phyloP scores from a whole-genome alignment of 2,113 vertebrate genomes.

The Poeciliopsis occidentalis region DNA sequence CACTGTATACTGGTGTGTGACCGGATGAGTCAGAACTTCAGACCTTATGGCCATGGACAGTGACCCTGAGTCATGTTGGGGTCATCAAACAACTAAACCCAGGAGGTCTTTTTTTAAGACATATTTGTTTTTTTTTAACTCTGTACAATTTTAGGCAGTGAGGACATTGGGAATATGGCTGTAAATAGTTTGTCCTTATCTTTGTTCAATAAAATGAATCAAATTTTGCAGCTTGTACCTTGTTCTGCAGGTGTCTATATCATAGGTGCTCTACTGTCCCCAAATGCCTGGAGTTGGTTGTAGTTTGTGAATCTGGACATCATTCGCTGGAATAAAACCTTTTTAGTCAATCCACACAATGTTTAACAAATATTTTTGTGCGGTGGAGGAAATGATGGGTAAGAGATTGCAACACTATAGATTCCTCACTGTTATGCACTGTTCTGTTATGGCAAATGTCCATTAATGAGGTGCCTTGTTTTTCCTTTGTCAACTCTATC shows the following conservation, averaged over 20 bases:
- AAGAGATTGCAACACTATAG: not conserved
- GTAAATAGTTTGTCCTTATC: conserved; percentile 85
- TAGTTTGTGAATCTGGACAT: conserved; percentile 6
- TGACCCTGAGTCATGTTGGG: conserved; percentile 43
- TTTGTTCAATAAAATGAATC: conserved; percentile 80
- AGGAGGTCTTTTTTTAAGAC: conserved; percentile 43
- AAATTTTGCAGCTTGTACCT: conserved; percentile 65
- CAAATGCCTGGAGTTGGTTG: not conserved
- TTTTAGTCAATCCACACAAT: conserved; percentile 11
- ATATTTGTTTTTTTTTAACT: conserved; percentile 50
- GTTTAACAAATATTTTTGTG: conserved; percentile 51
- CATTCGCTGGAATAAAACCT: not conserved
- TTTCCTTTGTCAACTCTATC: conserved; percentile 1
- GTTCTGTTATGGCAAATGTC: conserved; percentile 28
- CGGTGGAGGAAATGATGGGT: conserved; percentile 2
- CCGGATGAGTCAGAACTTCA: conserved; percentile 43
- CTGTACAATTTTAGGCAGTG: conserved; percentile 44
- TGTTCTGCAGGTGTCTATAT: conserved; percentile 25
- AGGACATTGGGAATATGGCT: conserved; percentile 71
- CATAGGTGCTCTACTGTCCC: conserved; percentile 18
- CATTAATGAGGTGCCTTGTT: conserved; percentile 74
- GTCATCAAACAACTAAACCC: conserved; percentile 32
- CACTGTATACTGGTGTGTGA: conserved; percentile 98
- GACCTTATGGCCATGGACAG: conserved; percentile 55
- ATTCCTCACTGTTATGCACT: conserved; percentile 27